Percentiles rank a stretch among this genome's conserved stretches.
Evolutionary conservation across 2,113 vertebrate species (phyloP).

Genomic region (Nesospiza acunhae): DNA sequence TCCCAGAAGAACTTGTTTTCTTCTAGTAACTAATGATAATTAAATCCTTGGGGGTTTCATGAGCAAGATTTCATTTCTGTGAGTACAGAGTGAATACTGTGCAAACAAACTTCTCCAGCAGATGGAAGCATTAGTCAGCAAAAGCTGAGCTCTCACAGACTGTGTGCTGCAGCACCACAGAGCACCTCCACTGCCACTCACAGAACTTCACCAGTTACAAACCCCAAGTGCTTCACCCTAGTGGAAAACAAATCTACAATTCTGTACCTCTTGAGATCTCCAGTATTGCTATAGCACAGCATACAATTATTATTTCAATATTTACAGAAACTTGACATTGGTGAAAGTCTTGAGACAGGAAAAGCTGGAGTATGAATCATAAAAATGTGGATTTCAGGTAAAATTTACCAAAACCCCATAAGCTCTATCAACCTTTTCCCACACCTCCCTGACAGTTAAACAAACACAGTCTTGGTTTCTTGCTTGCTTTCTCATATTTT

Average conservation of each 20-base stretch:
- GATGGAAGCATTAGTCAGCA: conserved; percentile 40
- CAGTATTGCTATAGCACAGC: neutral
- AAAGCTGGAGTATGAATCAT: neutral
- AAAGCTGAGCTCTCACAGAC: neutral
- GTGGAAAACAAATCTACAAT: neutral
- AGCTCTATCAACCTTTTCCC: neutral
- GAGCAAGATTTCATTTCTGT: neutral
- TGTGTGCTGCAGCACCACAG: neutral
- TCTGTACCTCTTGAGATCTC: neutral
- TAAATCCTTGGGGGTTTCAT: neutral
- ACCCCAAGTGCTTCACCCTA: neutral
- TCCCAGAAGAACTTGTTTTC: neutral
- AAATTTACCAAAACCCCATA: neutral
- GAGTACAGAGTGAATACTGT: neutral
- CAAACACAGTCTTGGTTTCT: neutral
- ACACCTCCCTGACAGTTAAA: neutral
- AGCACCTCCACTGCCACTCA: neutral
- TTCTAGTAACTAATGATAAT: neutral
- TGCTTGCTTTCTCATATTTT: neutral
- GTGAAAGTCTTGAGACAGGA: neutral
- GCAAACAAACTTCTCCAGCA: conserved; percentile 8
- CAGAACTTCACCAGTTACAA: neutral
- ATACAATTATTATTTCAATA: neutral
- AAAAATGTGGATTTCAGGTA: neutral
- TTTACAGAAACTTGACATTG: neutral